Evolutionary conservation across 2,113 vertebrate species (phyloP).

Genomic region (Spheniscus mendiculus): DNA sequence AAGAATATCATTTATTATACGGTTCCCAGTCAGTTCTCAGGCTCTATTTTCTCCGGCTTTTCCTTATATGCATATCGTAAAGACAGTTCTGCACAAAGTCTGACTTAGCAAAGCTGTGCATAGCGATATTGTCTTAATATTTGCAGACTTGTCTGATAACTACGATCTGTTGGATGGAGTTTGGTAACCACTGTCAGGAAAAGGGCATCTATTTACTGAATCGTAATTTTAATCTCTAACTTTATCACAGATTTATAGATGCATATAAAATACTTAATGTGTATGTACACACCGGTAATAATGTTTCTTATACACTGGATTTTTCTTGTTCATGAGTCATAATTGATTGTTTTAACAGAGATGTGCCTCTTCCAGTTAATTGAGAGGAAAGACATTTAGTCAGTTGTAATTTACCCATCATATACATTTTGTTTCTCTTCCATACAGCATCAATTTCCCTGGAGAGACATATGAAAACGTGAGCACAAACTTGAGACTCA

Average conservation of each 20-base stretch:
- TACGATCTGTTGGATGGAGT: neutral
- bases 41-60: neutral
- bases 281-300: neutral
- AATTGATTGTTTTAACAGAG: neutral
- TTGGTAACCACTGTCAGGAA: neutral
- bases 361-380: neutral
- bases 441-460: neutral
- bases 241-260: neutral
- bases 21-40: neutral
- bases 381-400: neutral
- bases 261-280: neutral
- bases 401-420: neutral
- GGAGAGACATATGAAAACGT: neutral
- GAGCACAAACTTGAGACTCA: neutral
- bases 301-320: neutral
- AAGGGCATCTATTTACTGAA: neutral
- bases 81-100: neutral
- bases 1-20: neutral
- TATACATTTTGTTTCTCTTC: neutral
- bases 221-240: neutral
- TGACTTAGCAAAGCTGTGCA: neutral
- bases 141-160: neutral
- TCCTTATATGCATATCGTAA: neutral
- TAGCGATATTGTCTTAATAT: neutral
- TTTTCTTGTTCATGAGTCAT: neutral